Conservation (phyloP, 2,797 vertebrate species). For the Oryzias sinensis region DNA sequence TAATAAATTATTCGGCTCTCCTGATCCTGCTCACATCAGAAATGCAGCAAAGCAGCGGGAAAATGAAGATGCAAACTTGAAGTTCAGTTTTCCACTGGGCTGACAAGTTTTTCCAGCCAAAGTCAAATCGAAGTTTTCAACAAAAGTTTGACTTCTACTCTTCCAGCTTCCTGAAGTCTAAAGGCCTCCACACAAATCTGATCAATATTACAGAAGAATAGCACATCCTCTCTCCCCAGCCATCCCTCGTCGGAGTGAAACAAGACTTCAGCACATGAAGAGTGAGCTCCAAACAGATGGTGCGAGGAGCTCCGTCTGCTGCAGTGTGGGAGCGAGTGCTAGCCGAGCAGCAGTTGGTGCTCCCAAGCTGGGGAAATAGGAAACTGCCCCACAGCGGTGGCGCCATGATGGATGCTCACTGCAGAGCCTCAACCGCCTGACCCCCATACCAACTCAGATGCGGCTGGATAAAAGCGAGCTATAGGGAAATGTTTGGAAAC, state of each 20-base stretch:
- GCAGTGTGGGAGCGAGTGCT: slow-evolving; percentile 52
- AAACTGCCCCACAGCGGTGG: slow-evolving; percentile 71
- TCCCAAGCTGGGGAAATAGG: slow-evolving; percentile 60
- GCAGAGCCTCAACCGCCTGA: slow-evolving; percentile 72
- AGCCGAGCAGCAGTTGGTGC: slow-evolving; percentile 63
- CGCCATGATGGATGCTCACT: slow-evolving; percentile 79
- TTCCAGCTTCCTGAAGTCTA: slow-evolving; percentile 6
- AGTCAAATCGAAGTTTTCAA: slow-evolving; percentile 21
- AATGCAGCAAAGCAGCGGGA: slow-evolving; percentile 7
- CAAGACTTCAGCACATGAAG: slow-evolving; percentile 33
- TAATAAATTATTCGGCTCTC: slow-evolving; percentile 50
- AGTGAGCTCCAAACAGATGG: slow-evolving; percentile 70
- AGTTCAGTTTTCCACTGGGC: slow-evolving; percentile 5
- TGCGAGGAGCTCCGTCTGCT: slow-evolving; percentile 54
- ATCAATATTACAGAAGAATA: slow-evolving; percentile 48
- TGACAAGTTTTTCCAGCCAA: slow-evolving; percentile 24
- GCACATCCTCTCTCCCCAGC: not conserved
- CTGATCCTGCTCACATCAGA: slow-evolving; percentile 46
- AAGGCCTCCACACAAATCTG: slow-evolving; percentile 16
- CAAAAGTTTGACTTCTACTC: slow-evolving; percentile 12
- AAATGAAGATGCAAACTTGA: slow-evolving; percentile 38
- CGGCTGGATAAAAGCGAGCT: slow-evolving; percentile 55
- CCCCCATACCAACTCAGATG: slow-evolving; percentile 71
- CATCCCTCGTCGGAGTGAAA: slow-evolving; percentile 16
- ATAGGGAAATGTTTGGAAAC: no score